These are phyloP conservation scores for Ceyx melanurus DNA, from an alignment of 2,113 vertebrate genomes.

Conservation along the genomic window DNA sequence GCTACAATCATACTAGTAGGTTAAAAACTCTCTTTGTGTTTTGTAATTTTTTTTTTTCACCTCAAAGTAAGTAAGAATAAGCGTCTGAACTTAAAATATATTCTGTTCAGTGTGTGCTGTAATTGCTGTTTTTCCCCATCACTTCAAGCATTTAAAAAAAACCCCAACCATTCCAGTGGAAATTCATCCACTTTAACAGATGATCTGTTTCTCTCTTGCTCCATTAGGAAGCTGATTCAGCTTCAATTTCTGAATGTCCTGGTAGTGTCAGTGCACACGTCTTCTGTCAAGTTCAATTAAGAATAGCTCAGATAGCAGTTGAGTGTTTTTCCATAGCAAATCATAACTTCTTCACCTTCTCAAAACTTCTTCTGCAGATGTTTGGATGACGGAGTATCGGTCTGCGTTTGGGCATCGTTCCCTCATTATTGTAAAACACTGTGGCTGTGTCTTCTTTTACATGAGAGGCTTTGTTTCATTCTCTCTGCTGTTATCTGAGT, in stretches of 20 bases:
- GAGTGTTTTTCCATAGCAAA: slow-evolving; percentile 46
- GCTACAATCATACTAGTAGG: neutral
- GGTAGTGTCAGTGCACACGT: slow-evolving; percentile 36
- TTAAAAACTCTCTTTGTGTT: neutral
- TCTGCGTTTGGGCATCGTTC: neutral
- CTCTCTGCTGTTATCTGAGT: slow-evolving; percentile 36
- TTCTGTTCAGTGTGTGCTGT: neutral
- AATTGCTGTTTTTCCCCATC: neutral
- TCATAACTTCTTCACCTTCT: slow-evolving; percentile 30
- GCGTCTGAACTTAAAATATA: neutral
- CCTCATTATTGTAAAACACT: neutral
- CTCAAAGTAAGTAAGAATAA: neutral
- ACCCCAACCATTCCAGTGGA: neutral
- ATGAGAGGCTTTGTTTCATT: slow-evolving; percentile 24
- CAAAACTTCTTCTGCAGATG: slow-evolving; percentile 28
- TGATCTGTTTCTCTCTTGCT: slow-evolving; percentile 38
- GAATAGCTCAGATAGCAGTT: slow-evolving; percentile 21
- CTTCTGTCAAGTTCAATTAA: slow-evolving; percentile 57
- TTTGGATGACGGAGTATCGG: neutral
- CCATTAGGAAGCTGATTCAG: slow-evolving; percentile 24
- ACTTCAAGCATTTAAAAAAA: neutral
- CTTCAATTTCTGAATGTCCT: slow-evolving; percentile 46
- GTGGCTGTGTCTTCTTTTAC: neutral
- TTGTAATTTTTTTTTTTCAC: neutral
- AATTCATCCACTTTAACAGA: neutral